Conservation (phyloP, 2,888 invertebrate species). For the Morpho deidamia region DNA sequence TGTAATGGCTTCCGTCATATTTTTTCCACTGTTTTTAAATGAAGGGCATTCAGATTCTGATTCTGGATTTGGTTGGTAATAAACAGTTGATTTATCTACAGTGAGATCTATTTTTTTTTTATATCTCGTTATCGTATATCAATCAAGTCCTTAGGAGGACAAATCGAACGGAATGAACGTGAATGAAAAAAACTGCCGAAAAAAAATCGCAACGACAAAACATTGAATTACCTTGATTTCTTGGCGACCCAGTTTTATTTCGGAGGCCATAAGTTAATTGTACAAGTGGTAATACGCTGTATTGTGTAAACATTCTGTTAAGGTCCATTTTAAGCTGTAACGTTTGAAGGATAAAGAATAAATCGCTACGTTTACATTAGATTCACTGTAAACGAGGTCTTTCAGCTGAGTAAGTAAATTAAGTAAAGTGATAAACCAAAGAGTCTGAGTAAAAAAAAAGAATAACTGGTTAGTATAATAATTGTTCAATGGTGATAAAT, state of each 20-base stretch:
- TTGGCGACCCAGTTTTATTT: conserved; percentile 30
- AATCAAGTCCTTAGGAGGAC: background rate
- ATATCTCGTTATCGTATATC: background rate
- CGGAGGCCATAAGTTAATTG: conserved; percentile 26
- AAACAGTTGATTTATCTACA: background rate
- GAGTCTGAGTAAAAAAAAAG: no score
- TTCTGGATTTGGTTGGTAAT: background rate
- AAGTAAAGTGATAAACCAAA: no score
- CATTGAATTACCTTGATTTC: conserved; percentile 23
- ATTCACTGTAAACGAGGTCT: no score
- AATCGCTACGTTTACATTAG: no score
- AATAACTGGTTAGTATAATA: no score
- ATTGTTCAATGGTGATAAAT: no score
- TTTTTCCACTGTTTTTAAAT: no score
- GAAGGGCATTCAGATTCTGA: background rate
- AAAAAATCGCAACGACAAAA: conserved; percentile 17
- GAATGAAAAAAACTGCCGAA: conserved; percentile 7
- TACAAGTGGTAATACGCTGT: conserved; percentile 9
- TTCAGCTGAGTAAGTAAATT: no score
- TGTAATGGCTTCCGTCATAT: no score
- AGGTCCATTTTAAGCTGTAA: background rate
- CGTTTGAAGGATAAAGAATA: no score
- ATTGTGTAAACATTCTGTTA: background rate
- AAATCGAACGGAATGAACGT: conserved; percentile 6
- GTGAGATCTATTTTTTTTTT: background rate